These are phyloP conservation scores for Limnephilus lunatus DNA, from an alignment of 2,888 invertebrate species.

Conservation along the genomic window DNA sequence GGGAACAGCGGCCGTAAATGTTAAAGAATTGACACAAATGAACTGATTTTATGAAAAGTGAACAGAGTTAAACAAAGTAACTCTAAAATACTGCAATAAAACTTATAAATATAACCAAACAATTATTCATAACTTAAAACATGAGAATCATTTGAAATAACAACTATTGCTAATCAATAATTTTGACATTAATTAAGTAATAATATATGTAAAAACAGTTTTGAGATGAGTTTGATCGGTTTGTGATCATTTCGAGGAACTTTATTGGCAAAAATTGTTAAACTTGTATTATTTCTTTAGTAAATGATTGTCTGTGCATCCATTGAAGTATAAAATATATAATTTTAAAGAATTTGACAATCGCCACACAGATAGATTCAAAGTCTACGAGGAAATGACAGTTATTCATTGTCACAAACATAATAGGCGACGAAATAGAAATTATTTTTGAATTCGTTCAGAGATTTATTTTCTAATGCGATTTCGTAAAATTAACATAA, in stretches of 20 bases:
- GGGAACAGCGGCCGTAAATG: no score
- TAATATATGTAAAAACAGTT: background rate
- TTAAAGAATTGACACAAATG: background rate
- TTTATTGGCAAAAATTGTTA: background rate
- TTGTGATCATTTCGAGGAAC: background rate
- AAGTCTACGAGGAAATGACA: background rate
- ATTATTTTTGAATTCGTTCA: slow-evolving; percentile 25
- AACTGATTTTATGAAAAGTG: no score
- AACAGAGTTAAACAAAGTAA: background rate
- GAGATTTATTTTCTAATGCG: background rate
- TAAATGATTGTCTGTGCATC: slow-evolving; percentile 17
- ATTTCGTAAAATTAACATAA: slow-evolving; percentile 30
- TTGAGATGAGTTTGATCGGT: background rate
- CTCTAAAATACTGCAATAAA: background rate
- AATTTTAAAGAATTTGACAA: background rate
- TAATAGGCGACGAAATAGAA: background rate
- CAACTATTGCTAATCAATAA: background rate
- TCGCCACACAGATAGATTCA: background rate
- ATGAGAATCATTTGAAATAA: background rate
- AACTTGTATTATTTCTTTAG: background rate
- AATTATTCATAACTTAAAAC: background rate
- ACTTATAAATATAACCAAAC: background rate
- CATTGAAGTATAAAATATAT: background rate
- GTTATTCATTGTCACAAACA: background rate
- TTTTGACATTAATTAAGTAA: background rate